Evolutionary conservation across 2,113 vertebrate species (phyloP).

Genomic region (Rhinopithecus roxellana): DNA sequence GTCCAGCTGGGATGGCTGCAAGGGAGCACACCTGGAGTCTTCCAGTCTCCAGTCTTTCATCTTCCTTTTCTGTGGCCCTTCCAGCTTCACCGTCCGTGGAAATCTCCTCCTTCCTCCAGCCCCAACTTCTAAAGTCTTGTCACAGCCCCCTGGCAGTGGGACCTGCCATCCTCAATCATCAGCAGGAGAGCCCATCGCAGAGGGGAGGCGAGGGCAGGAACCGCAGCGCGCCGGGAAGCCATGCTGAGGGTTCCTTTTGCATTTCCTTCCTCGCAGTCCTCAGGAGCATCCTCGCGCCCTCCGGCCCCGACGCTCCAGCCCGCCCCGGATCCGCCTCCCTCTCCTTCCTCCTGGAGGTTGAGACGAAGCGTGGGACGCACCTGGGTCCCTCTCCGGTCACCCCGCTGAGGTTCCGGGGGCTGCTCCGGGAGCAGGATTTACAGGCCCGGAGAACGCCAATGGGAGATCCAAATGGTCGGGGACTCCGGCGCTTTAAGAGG

Average conservation of each 20-base stretch:
- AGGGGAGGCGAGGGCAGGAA: slow-evolving; percentile 57
- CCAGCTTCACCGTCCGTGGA: background rate
- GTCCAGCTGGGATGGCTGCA: background rate
- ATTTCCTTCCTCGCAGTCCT: slow-evolving; percentile 55
- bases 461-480: slow-evolving; percentile 77
- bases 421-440: slow-evolving; percentile 60
- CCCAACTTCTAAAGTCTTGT: background rate
- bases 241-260: slow-evolving; percentile 60
- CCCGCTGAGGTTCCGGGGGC: slow-evolving; percentile 51
- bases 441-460: slow-evolving; percentile 72
- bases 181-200: slow-evolving; percentile 53
- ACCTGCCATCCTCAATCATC: slow-evolving; percentile 39
- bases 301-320: slow-evolving; percentile 65
- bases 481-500: slow-evolving; percentile 84
- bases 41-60: background rate
- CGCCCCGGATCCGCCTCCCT: slow-evolving; percentile 75
- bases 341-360: slow-evolving; percentile 64
- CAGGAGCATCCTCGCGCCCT: slow-evolving; percentile 59
- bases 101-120: background rate
- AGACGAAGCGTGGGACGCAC: slow-evolving; percentile 66
- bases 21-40: background rate
- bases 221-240: slow-evolving; percentile 65
- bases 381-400: slow-evolving; percentile 65
- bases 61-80: slow-evolving; percentile 35
- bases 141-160: slow-evolving; percentile 40